Percentiles rank a stretch among this genome's conserved stretches.
These are phyloP conservation scores for Coregonus sp. DNA, from an alignment of 2,797 vertebrate species.

Conservation along the genomic window DNA sequence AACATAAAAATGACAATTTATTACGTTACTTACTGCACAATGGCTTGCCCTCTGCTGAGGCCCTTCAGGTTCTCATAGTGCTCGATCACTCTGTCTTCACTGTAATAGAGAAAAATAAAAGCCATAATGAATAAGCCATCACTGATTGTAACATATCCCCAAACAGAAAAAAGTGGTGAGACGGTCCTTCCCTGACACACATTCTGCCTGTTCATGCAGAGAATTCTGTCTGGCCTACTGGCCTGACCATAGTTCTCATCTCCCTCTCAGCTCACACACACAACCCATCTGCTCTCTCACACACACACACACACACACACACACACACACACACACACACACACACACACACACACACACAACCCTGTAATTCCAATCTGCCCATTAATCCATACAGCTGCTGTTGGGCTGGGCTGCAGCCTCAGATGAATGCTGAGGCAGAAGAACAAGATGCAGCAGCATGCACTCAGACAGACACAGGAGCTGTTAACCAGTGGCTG, in stretches of 20 bases:
- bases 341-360: constrained; percentile 7
- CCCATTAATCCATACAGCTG: constrained; percentile 49
- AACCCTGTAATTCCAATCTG: constrained; percentile 20
- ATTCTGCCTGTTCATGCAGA: constrained; percentile 67
- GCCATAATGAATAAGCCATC: constrained; percentile 54
- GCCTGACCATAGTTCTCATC: constrained; percentile 58
- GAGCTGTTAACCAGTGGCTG: constrained; percentile 30
- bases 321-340: constrained; percentile 6
- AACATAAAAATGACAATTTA: neutral
- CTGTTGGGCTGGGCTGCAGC: constrained; percentile 17
- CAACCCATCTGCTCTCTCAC: constrained; percentile 37
- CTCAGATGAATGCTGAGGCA: constrained; percentile 32
- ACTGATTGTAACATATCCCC: constrained; percentile 35
- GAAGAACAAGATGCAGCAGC: constrained; percentile 1
- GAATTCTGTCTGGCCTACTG: constrained; percentile 69
- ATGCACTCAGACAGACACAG: constrained; percentile 18
- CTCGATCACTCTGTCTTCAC: constrained; percentile 93
- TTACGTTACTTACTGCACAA: constrained; percentile 89
- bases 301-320: constrained; percentile 9
- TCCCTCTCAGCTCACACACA: constrained; percentile 31
- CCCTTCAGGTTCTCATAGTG: constrained; percentile 90
- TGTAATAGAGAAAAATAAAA: constrained; percentile 71
- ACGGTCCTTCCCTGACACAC: constrained; percentile 48
- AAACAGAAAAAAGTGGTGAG: constrained; percentile 37
- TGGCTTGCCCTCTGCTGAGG: constrained; percentile 91